A percentile compares a stretch with the other conserved stretches of the same genome.
phyloP scores from a whole-genome alignment of 2,797 vertebrate genomes.

The Champsocephalus gunnari region DNA sequence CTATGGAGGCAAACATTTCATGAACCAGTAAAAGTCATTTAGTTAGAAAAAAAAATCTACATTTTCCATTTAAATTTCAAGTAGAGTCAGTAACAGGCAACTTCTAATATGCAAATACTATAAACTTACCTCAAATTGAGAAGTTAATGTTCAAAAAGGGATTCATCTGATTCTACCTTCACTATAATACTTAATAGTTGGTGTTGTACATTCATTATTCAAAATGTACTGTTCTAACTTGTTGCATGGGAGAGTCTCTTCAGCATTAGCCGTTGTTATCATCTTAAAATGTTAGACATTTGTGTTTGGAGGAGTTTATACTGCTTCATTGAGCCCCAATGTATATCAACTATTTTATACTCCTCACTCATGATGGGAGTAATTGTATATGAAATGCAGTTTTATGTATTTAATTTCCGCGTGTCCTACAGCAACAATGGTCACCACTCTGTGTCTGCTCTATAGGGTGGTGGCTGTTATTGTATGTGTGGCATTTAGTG shows the following conservation, averaged over 20 bases:
- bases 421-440: constrained; percentile 50
- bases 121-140: constrained; percentile 80
- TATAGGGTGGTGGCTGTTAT: constrained; percentile 55
- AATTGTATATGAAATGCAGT: constrained; percentile 71
- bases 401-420: constrained; percentile 77
- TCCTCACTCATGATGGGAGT: constrained; percentile 41
- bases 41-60: constrained; percentile 25
- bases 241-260: constrained; percentile 65
- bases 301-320: constrained; percentile 50
- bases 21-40: constrained; percentile 40
- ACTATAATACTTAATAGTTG: constrained; percentile 52
- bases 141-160: constrained; percentile 51
- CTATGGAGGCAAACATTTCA: constrained; percentile 42
- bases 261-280: constrained; percentile 28
- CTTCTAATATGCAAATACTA: constrained; percentile 82
- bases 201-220: constrained; percentile 49
- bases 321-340: constrained; percentile 46
- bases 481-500: constrained; percentile 64
- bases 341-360: constrained; percentile 41
- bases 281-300: constrained; percentile 30
- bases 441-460: constrained; percentile 55
- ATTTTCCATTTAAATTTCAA: constrained; percentile 44
- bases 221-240: constrained; percentile 58
- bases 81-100: constrained; percentile 52
- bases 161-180: constrained; percentile 53